These are phyloP conservation scores for Ictalurus furcatus DNA, from an alignment of 2,113 vertebrate species.

Conservation along the genomic window DNA sequence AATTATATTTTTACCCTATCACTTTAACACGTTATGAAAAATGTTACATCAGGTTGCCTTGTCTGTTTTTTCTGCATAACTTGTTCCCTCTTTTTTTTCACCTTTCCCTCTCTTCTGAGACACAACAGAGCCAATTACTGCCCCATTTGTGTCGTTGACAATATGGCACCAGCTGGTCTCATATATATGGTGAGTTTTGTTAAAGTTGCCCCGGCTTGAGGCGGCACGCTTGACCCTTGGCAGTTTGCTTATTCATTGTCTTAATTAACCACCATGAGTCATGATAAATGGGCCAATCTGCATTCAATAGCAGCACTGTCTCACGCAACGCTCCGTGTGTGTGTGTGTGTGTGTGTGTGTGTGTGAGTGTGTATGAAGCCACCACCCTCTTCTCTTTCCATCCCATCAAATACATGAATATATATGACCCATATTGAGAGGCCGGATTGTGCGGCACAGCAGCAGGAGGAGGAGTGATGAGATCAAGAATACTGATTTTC, in stretches of 20 bases:
- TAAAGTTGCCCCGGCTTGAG: slow-evolving; percentile 74
- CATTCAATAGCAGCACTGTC: slow-evolving; percentile 24
- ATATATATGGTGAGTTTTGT: slow-evolving; percentile 55
- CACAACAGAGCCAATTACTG: slow-evolving; percentile 60
- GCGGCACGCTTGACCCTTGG: slow-evolving; percentile 60
- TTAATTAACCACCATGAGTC: slow-evolving; percentile 80
- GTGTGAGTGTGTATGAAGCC: slow-evolving; percentile 6
- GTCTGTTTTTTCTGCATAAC: slow-evolving; percentile 21
- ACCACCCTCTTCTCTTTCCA: slow-evolving; percentile 10
- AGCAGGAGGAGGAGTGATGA: slow-evolving; percentile 22
- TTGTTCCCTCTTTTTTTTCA: slow-evolving; percentile 35
- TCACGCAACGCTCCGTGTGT: slow-evolving; percentile 4
- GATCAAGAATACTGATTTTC: slow-evolving; percentile 50
- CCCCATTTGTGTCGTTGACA: slow-evolving; percentile 57
- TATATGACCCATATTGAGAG: slow-evolving; percentile 54
- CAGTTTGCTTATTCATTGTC: slow-evolving; percentile 79
- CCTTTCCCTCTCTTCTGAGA: slow-evolving; percentile 25
- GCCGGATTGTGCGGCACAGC: slow-evolving; percentile 21
- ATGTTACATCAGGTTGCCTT: slow-evolving; percentile 21
- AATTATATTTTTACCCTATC: not conserved
- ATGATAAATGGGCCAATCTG: slow-evolving; percentile 80
- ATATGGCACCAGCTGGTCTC: slow-evolving; percentile 65
- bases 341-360: slow-evolving; percentile 42
- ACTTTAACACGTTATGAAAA: not conserved
- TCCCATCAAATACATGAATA: slow-evolving; percentile 58